Evolutionary conservation across 2,113 vertebrate species (phyloP).

Genomic region (Ursus arctos): DNA sequence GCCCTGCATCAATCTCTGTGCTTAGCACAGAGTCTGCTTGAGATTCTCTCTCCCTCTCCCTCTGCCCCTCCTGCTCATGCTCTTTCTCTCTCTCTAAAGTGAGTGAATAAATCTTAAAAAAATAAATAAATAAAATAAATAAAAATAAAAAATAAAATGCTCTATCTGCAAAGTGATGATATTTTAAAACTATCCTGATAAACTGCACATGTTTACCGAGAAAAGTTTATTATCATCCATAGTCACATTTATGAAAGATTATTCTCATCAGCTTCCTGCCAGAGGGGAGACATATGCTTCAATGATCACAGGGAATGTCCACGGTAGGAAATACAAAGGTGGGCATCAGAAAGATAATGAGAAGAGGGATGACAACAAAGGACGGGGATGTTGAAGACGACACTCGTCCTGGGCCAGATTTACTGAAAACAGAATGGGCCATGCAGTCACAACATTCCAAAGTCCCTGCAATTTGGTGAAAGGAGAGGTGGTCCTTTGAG

Average conservation of each 20-base stretch:
- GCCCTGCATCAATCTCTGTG: not conserved
- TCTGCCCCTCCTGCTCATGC: not conserved
- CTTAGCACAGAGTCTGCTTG: not conserved
- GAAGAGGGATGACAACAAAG: not conserved
- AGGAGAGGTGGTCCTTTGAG: not conserved
- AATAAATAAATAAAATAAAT: not conserved
- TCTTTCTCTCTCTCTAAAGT: not conserved
- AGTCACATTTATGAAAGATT: slow-evolving; percentile 25
- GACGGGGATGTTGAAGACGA: not conserved
- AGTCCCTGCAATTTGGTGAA: not conserved
- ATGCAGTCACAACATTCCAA: not conserved
- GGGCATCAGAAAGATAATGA: not conserved
- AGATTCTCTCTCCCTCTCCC: not conserved
- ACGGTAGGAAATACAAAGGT: not conserved
- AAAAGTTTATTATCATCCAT: slow-evolving; percentile 3
- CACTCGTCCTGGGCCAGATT: not conserved
- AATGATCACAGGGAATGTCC: not conserved
- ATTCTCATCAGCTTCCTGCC: not conserved
- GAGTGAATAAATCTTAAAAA: not conserved
- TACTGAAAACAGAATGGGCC: not conserved
- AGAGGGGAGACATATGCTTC: not conserved
- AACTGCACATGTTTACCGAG: not conserved
- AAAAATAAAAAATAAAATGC: not conserved
- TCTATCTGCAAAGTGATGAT: not conserved
- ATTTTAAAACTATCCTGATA: slow-evolving; percentile 8